Conservation (phyloP, 2,888 invertebrate genomes). For the Esperia sulphurella region DNA sequence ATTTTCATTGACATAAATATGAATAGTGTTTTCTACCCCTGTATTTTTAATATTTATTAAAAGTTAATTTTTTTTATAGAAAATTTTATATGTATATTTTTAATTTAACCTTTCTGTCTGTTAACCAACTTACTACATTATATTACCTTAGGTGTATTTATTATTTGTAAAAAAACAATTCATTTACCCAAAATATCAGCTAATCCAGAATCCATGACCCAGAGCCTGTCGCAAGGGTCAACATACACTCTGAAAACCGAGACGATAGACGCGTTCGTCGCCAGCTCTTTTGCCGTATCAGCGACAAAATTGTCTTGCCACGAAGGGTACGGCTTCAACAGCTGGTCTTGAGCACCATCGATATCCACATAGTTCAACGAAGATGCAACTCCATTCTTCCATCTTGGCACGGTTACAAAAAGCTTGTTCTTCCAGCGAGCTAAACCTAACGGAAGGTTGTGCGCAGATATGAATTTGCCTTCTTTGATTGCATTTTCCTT, state of each 20-base stretch:
- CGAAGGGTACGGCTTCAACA: conserved; percentile 86
- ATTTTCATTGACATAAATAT: background rate
- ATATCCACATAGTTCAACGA: conserved; percentile 84
- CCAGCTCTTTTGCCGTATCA: conserved; percentile 59
- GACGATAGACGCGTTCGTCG: conserved; percentile 81
- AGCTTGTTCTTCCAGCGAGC: conserved; percentile 85
- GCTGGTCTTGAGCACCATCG: conserved; percentile 83
- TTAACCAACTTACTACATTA: too few relatives aligned
- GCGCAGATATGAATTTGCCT: conserved; percentile 80
- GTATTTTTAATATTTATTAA: too few relatives aligned
- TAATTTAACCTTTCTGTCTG: too few relatives aligned
- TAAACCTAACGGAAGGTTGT: conserved; percentile 85
- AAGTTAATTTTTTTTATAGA: too few relatives aligned
- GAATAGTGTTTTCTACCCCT: too few relatives aligned
- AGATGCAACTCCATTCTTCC: conserved; percentile 85
- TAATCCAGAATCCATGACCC: conserved; percentile 90
- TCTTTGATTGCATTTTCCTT: conserved; percentile 80
- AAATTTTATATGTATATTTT: too few relatives aligned
- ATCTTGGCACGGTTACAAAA: conserved; percentile 84
- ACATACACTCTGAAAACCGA: conserved; percentile 86
- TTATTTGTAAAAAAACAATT: too few relatives aligned
- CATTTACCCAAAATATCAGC: conserved; percentile 84
- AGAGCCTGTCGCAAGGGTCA: conserved; percentile 88
- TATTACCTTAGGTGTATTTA: too few relatives aligned
- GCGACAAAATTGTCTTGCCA: conserved; percentile 89